Conservation (phyloP, 1,140 invertebrate genomes). For the Chelonus insularis region DNA sequence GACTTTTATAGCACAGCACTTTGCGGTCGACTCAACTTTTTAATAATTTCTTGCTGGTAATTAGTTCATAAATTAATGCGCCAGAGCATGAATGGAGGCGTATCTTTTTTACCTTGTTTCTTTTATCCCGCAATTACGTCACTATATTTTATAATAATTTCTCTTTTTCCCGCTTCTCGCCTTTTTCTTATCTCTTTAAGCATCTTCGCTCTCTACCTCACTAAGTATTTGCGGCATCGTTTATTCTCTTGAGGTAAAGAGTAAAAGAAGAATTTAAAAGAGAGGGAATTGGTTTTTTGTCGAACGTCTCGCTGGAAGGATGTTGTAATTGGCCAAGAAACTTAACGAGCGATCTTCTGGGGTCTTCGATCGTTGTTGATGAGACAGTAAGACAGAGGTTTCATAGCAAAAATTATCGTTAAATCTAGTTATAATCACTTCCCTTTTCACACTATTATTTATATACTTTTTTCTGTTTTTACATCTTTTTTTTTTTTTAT, state of each 20-base stretch:
- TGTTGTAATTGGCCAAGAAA: slow-evolving; percentile 28
- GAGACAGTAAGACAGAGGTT: not conserved
- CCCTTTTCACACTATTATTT: slow-evolving; percentile 1
- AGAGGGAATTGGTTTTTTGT: slow-evolving; percentile 25
- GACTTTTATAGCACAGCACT: slow-evolving; percentile 45
- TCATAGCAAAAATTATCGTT: not conserved
- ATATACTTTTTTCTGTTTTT: not conserved
- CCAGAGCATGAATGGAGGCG: slow-evolving; percentile 45
- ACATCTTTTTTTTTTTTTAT: not conserved
- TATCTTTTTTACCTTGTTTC: slow-evolving; percentile 4
- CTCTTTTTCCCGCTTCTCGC: slow-evolving; percentile 11
- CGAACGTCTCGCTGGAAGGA: slow-evolving; percentile 19
- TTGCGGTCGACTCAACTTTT: slow-evolving; percentile 56
- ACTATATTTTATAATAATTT: slow-evolving; percentile 16
- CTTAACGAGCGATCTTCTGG: slow-evolving; percentile 9
- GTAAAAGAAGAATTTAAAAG: slow-evolving; percentile 10
- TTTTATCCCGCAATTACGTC: not conserved
- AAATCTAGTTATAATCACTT: slow-evolving; percentile 10
- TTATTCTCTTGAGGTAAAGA: slow-evolving; percentile 2
- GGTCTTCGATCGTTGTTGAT: not conserved
- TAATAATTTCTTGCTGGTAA: slow-evolving; percentile 56
- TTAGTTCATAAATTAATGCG: slow-evolving; percentile 60
- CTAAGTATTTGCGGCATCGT: slow-evolving; percentile 8
- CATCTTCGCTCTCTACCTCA: slow-evolving; percentile 25
- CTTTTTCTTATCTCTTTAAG: not conserved